Conservation (phyloP, 1,140 invertebrate genomes). For the Aphidius ervi region DNA sequence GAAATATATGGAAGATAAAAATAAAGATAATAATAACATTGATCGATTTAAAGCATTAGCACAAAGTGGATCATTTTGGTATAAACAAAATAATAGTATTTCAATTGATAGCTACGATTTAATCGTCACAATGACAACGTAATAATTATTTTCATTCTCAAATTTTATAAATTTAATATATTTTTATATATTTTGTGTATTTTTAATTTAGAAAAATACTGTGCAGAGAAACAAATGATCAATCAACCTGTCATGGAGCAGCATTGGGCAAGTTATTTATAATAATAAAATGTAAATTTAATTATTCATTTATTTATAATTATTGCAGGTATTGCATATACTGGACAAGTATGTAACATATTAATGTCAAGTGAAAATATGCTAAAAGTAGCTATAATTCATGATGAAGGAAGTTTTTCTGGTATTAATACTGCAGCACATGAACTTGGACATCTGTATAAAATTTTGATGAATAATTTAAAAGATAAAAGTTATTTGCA, state of each 20-base stretch:
- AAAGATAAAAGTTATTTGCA: neutral
- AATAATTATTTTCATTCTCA: neutral
- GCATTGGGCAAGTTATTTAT: neutral
- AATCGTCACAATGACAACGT: constrained; percentile 14
- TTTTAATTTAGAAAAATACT: neutral
- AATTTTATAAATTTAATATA: neutral
- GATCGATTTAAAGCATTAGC: neutral
- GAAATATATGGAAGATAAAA: neutral
- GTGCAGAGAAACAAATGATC: neutral
- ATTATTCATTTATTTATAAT: no score
- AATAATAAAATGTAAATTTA: no score
- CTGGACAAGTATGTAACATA: neutral
- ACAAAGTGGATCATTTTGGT: neutral
- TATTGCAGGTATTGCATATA: neutral
- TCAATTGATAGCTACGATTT: neutral
- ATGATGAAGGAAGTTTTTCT: neutral
- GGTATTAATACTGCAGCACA: constrained; percentile 13
- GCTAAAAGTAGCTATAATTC: neutral
- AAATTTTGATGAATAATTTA: neutral
- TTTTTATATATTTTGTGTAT: neutral
- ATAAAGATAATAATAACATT: no score
- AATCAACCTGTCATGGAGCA: neutral
- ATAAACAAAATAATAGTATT: neutral
- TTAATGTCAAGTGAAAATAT: neutral
- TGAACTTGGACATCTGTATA: constrained; percentile 11